These are phyloP conservation scores for Toxotes chatareus DNA, from an alignment of 2,113 vertebrate species.

Conservation along the genomic window DNA sequence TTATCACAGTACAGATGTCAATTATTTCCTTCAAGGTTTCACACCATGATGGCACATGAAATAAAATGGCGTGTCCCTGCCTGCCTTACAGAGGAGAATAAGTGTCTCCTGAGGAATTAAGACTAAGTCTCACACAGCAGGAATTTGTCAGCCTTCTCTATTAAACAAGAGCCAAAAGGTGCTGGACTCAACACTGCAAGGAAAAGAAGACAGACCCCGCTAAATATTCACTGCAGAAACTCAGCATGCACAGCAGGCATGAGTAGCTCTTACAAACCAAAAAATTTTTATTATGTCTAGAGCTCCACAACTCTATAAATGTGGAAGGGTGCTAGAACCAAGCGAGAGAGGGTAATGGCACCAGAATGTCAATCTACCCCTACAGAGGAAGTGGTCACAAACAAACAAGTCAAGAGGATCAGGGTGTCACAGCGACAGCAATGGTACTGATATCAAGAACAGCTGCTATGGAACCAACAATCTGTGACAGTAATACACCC, in stretches of 20 bases:
- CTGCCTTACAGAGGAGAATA: conserved; percentile 15
- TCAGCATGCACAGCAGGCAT: conserved; percentile 55
- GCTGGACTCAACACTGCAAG: conserved; percentile 32
- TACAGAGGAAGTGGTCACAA: conserved; percentile 9
- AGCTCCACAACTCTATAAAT: conserved; percentile 49
- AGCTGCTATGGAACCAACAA: not conserved
- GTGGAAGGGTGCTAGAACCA: conserved; percentile 31
- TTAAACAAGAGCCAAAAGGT: conserved; percentile 66
- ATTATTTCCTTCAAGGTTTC: not conserved
- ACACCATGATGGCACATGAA: not conserved
- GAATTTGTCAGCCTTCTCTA: conserved; percentile 39
- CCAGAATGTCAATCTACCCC: conserved; percentile 29
- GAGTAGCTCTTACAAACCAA: conserved; percentile 41
- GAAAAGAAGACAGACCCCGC: conserved; percentile 58
- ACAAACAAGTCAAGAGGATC: not conserved
- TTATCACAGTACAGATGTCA: not conserved
- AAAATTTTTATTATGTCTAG: conserved; percentile 46
- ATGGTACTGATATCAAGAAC: not conserved
- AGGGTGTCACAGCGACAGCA: not conserved
- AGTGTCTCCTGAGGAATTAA: conserved; percentile 61
- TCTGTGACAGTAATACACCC: not conserved
- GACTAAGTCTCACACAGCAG: conserved; percentile 43
- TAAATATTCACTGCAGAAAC: conserved; percentile 60
- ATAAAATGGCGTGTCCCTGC: not conserved
- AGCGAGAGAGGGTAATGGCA: conserved; percentile 23